Base-by-base conservation (phyloP, 2,888 invertebrate species). In the Syrista parreyssii region DNA sequence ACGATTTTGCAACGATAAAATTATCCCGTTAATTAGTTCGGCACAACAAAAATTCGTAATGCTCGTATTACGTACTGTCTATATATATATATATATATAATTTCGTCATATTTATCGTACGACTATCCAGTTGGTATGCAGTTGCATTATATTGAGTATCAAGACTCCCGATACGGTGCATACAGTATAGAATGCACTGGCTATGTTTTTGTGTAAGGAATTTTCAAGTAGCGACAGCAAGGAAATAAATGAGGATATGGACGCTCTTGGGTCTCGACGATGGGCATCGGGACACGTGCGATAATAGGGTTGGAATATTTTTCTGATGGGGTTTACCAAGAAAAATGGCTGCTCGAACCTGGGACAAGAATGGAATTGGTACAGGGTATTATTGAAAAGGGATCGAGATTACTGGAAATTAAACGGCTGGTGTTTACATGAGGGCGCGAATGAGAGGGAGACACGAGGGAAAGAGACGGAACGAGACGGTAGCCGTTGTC, bases 371-470 rank as follows among this genome's bases (percentile, higher is more conserved):
- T 12, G 40, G 40, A 55, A 55, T 23, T 6, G 55, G 55, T 55
- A 55, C 55, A 23, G 36, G 68, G 32, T 33, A 12, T 33, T 30
- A 12, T 23, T 69, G 33, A 12, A 74, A 32, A 2, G 69, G 68
- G 74, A 77, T 77, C 77, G 74, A 77, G 77, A 77, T 77, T 75
- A 69, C 36, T 32, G 69, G 36, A 77, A 77, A 77, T 77, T 77
- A 75, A 75, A 77, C 75, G 75, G 40, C 71, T 55, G 15, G 55
- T 23, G 23, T 55, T 55, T 55, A 55, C 55, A 55, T 9, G 40
- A 9, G 55, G 15, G 15, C 55, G 55, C 55, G 55, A 40, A 40
- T 15, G 2, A 2, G 23, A 15, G 36, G 36, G 11, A 12, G 36
- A 1, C 36, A 2, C 6, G 9, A 9, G 40, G 6, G 23, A 40